These are phyloP conservation scores for Platysternon megacephalum DNA, from an alignment of 2,113 vertebrate species.

Conservation along the genomic window DNA sequence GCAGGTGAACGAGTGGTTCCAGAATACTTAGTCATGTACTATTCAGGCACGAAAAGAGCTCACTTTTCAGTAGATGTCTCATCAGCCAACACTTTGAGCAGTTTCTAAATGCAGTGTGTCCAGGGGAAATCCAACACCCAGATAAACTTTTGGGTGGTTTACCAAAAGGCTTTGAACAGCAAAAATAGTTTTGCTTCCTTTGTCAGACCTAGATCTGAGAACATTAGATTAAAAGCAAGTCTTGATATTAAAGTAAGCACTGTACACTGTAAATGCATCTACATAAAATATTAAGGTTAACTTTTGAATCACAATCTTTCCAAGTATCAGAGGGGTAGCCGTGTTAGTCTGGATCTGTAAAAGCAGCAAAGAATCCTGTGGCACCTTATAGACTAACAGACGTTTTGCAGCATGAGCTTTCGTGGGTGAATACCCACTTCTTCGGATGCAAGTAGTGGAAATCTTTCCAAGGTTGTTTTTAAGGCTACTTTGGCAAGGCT, in stretches of 20 bases:
- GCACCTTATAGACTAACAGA: too few species aligned
- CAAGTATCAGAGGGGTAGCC: too few species aligned
- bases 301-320: background rate
- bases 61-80: background rate
- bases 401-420: too few species aligned
- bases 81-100: background rate
- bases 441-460: too few species aligned
- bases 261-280: background rate
- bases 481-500: background rate
- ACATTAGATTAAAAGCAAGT: background rate
- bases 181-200: background rate
- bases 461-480: background rate
- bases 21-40: background rate
- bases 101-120: background rate
- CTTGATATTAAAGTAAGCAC: background rate
- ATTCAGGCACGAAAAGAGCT: background rate
- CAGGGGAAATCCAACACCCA: background rate
- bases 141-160: background rate
- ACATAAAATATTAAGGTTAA: background rate
- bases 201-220: background rate
- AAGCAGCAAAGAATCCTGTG: too few species aligned
- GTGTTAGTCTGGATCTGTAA: too few species aligned
- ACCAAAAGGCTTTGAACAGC: background rate
- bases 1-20: background rate
- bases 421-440: too few species aligned